Conservation (phyloP, 2,113 vertebrate genomes). For the Neoarius graeffei region DNA sequence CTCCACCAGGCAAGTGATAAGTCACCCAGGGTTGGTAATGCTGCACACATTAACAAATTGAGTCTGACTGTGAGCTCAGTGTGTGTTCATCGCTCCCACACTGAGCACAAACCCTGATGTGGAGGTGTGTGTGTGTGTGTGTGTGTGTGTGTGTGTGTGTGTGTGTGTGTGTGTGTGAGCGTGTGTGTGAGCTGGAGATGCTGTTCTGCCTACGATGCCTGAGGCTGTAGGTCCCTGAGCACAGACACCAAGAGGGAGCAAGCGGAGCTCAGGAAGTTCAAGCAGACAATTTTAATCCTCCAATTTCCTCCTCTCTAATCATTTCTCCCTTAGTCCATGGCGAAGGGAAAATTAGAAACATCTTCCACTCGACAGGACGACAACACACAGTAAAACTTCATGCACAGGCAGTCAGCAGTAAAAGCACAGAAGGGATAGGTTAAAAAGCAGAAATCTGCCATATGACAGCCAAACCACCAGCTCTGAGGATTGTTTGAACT, state of each 20-base stretch:
- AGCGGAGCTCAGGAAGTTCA: conserved; percentile 86
- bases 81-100: conserved; percentile 7
- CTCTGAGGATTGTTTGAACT: not conserved
- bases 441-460: conserved; percentile 27
- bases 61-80: conserved; percentile 49
- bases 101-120: conserved; percentile 17
- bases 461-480: not conserved
- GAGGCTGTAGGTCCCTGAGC: conserved; percentile 72
- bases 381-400: conserved; percentile 36
- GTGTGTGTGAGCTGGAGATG: conserved; percentile 21
- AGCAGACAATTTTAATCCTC: conserved; percentile 98
- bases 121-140: conserved; percentile 35
- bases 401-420: conserved; percentile 28
- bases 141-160: conserved; percentile 13
- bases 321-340: conserved; percentile 84
- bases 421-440: not conserved
- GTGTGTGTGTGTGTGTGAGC: conserved; percentile 20
- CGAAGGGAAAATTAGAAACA: conserved; percentile 91
- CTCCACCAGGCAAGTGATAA: conserved; percentile 33
- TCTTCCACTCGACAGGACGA: conserved; percentile 68
- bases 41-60: conserved; percentile 52
- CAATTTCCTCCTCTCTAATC: conserved; percentile 99
- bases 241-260: conserved; percentile 74
- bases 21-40: conserved; percentile 32
- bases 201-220: conserved; percentile 50